Percentiles rank a stretch among this genome's conserved stretches.
phyloP scores from a whole-genome alignment of 2,797 vertebrate genomes.

The Artibeus jamaicensis region DNA sequence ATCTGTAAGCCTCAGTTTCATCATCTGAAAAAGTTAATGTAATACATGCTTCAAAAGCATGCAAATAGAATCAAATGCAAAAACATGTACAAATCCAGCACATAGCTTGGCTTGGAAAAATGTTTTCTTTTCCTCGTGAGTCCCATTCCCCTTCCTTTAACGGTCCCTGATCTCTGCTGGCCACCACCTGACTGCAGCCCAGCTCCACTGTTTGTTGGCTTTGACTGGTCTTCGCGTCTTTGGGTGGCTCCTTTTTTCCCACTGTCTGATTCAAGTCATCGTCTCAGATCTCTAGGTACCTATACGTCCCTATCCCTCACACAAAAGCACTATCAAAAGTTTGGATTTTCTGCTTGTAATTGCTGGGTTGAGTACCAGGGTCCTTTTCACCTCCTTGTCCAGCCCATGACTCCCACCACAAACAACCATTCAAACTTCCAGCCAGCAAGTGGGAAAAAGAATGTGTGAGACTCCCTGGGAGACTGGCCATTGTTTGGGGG shows the following conservation, averaged over 20 bases:
- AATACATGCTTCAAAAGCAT: not conserved
- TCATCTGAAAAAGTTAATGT: not conserved
- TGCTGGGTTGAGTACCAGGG: not conserved
- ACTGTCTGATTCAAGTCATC: not conserved
- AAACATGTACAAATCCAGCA: not conserved
- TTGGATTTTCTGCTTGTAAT: not conserved
- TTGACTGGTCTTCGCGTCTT: not conserved
- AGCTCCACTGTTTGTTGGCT: not conserved
- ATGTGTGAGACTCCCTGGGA: not conserved
- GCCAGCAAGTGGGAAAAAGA: slow-evolving; percentile 13
- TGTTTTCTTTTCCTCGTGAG: not conserved
- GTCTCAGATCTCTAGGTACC: not conserved
- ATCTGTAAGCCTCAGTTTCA: not conserved
- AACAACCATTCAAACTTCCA: not conserved
- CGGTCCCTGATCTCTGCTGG: not conserved
- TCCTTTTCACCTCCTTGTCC: not conserved
- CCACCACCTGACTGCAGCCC: not conserved
- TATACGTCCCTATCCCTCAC: not conserved
- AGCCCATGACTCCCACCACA: not conserved
- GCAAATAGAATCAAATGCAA: not conserved
- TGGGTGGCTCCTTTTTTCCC: not conserved
- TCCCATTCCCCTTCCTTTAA: not conserved
- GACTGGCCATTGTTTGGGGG: slow-evolving; percentile 75
- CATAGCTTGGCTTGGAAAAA: not conserved
- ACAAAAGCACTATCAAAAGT: not conserved